A percentile compares a stretch with the other conserved stretches of the same genome.
These are phyloP conservation scores for Dasyurus viverrinus DNA, from an alignment of 2,113 vertebrate species.

Conservation along the genomic window DNA sequence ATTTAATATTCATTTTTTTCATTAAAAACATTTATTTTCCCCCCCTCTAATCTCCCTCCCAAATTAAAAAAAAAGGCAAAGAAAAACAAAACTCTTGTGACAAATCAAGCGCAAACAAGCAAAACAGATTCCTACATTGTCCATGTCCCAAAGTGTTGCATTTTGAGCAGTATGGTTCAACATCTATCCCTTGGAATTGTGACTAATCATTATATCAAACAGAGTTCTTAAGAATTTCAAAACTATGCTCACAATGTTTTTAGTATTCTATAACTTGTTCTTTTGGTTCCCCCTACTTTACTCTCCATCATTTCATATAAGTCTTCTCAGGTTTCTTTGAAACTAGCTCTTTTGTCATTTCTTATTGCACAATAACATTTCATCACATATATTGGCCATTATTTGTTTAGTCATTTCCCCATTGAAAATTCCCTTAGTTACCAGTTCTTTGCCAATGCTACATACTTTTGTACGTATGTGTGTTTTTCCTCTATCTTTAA, in stretches of 20 bases:
- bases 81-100: not conserved
- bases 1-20: conserved; percentile 73
- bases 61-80: not conserved
- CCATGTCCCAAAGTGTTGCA: not conserved
- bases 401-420: not conserved
- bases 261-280: not conserved
- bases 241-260: not conserved
- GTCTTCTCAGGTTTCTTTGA: not conserved
- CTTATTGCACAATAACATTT: not conserved
- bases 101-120: not conserved
- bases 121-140: not conserved
- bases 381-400: not conserved
- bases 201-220: not conserved
- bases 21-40: not conserved
- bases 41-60: not conserved
- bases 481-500: not conserved
- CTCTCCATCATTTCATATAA: not conserved
- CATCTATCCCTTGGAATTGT: not conserved
- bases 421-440: not conserved
- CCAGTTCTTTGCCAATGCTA: not conserved
- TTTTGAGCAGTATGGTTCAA: not conserved
- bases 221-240: not conserved
- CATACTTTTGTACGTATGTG: not conserved
- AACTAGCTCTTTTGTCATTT: not conserved
- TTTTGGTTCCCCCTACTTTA: not conserved